These are phyloP conservation scores for Ammodytes dubius DNA, from an alignment of 2,113 vertebrate genomes.

Conservation along the genomic window DNA sequence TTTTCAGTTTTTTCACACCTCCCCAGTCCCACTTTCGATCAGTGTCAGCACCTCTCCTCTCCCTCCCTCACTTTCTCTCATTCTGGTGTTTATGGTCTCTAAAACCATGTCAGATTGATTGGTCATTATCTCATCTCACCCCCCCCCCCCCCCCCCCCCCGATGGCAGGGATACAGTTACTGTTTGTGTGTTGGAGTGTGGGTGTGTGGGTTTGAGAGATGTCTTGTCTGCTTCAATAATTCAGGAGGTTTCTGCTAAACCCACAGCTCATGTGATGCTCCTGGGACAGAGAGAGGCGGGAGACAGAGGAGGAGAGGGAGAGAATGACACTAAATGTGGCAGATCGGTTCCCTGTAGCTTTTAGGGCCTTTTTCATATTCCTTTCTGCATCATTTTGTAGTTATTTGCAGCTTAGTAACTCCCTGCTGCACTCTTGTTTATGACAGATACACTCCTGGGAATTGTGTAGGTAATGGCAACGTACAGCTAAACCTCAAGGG, in stretches of 20 bases:
- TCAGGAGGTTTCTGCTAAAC: slow-evolving; percentile 70
- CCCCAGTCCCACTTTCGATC: slow-evolving; percentile 39
- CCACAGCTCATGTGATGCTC: slow-evolving; percentile 63
- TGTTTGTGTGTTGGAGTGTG: slow-evolving; percentile 48
- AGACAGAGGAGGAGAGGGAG: neutral
- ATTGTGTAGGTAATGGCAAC: slow-evolving; percentile 30
- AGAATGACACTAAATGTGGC: slow-evolving; percentile 44
- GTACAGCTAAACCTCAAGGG: slow-evolving; percentile 16
- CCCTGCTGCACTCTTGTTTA: slow-evolving; percentile 38
- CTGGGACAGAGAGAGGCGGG: slow-evolving; percentile 12
- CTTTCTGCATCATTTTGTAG: slow-evolving; percentile 53
- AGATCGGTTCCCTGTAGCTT: slow-evolving; percentile 49
- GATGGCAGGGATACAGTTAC: slow-evolving; percentile 65
- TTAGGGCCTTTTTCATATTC: slow-evolving; percentile 45
- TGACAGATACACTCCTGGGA: slow-evolving; percentile 48
- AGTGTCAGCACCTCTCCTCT: slow-evolving; percentile 45
- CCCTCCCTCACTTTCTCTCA: slow-evolving; percentile 27
- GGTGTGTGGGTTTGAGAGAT: slow-evolving; percentile 63
- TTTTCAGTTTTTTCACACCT: slow-evolving; percentile 46
- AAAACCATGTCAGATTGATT: slow-evolving; percentile 78
- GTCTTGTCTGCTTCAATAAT: slow-evolving; percentile 82
- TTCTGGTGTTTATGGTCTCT: slow-evolving; percentile 70
- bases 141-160: slow-evolving; percentile 64
- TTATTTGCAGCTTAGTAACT: slow-evolving; percentile 28
- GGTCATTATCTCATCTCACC: slow-evolving; percentile 75